Base-by-base conservation (phyloP, 2,113 vertebrate genomes). In the Lonchura striata region DNA sequence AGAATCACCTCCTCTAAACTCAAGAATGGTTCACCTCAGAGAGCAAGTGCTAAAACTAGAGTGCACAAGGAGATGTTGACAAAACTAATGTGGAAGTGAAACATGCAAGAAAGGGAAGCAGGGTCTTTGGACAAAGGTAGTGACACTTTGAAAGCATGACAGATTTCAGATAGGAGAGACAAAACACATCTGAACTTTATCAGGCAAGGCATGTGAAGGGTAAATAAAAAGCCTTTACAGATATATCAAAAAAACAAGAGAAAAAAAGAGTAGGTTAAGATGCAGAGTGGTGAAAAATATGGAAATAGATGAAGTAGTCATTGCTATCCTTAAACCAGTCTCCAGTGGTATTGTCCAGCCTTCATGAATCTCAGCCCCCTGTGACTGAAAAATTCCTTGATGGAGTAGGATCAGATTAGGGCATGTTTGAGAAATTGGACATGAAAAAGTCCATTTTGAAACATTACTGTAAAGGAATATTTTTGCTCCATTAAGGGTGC, bases 261-360 rank as follows among this genome's bases (percentile, higher is more conserved):
- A 23, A 42, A 23, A 70, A 31, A n/a, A 57, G n/a, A 41, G 15
- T 30, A 35, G 4, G 4, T 59, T 54, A 41, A 25, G 30, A 50
- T 1, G 0, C 8, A 35, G 8, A 4, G 11, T 53, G 11, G 11
- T 15, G 46, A 61, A 70, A 42, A 5, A 13, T 61, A 57, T 7
- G 15, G 21, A 56, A 70, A 61, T 10, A 76, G 3, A 23, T 30
- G 56, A 61, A 11, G 13, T 61, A 39, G 28, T 60, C 18, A 19
- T 7, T 70, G 41, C 5, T 9, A 7, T 50, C 16, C 11, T 74
- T 41, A 28, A 24, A 30, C 14, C 23, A 59, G 22, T 7, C 14
- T 80, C 60, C 30, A 54, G 28, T 47, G 11, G 19, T 50, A 61
- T 31, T 50, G 21, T 82, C 21, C 37, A 57, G 11, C 8, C 7